Conservation (phyloP, 2,888 invertebrate genomes). For the Oligia latruncula region DNA sequence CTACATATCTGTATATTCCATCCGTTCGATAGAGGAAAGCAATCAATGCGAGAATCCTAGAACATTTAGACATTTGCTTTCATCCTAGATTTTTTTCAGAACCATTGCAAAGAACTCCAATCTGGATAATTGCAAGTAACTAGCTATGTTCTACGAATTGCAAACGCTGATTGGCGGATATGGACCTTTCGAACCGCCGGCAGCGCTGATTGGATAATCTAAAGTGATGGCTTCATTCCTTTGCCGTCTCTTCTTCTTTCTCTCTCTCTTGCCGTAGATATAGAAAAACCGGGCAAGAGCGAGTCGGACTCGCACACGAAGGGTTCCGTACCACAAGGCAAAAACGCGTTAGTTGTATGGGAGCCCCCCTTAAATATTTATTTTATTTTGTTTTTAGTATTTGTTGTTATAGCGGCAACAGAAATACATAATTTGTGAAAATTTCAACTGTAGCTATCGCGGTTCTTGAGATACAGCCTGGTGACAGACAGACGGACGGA, state of each 20-base stretch:
- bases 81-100: conserved; percentile 9
- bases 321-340: too few relatives aligned
- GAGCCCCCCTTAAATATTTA: too few relatives aligned
- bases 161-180: conserved; percentile 36
- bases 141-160: conserved; percentile 21
- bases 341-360: too few relatives aligned
- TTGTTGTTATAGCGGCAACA: too few relatives aligned
- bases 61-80: conserved; percentile 11
- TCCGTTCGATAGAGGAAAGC: background rate
- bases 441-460: too few relatives aligned
- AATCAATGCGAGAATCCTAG: conserved; percentile 9
- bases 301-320: too few relatives aligned
- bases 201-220: conserved; percentile 29
- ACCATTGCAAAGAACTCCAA: conserved; percentile 15
- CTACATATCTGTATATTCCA: background rate
- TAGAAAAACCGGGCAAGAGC: background rate
- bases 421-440: too few relatives aligned
- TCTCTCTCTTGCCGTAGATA: background rate
- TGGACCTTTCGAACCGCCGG: conserved; percentile 1
- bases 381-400: too few relatives aligned
- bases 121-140: conserved; percentile 30
- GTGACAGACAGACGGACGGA: too few relatives aligned
- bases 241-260: background rate
- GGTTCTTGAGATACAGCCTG: too few relatives aligned
- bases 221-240: conserved; percentile 17